Base-by-base conservation (phyloP, 2,888 invertebrate genomes). In the Mesochorus sp. region DNA sequence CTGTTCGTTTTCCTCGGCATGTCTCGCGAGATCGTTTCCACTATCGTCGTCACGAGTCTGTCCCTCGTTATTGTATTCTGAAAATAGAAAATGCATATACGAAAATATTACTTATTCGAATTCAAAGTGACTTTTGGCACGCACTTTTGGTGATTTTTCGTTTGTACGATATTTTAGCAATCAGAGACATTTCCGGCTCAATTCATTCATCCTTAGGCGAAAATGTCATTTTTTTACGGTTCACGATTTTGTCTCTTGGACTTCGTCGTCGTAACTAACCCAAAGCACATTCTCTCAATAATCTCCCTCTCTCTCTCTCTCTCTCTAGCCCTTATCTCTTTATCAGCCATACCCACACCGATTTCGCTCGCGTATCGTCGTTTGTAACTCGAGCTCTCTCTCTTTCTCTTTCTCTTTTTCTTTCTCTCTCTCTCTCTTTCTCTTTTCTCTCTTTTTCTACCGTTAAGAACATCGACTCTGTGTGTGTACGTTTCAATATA, bases 1-100 rank as follows among this genome's bases (percentile, higher is more conserved):
- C 67, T 86, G 84, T 21, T 76, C 81, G 51, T 79, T 81, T 51
- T 80, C 86, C 28, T 87, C 83, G 14, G 81, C 66, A 5, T 51
- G 64, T 14, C 55, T 59, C 14, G 37, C 62, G 10, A 71, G 47
- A 19, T 77, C 77, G 44, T 80, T 79, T 24, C 39, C 68, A 26
- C 61, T 66, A 10, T 64, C 71, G 12, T 67, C 72, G 12, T 71
- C 51, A n/a, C 55, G 71, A 55, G 26, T 19, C 42, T 74, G 55
- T 66, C 42, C 71, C 14, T 64, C 70, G 12, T 67, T 68, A 24
- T 61, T 68, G 47, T 64, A 57, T 19, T 77, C 81, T 81, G 62
- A 5, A 55, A 73, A 6, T 3, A 76, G 3, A n/a, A n/a, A 28
- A 39, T 6, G 2, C 67, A 47, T n/a, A 31, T 17, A 42, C 12